Percentiles rank a stretch among this genome's conserved stretches.
These are phyloP conservation scores for Patagioenas fasciata DNA, from an alignment of 2,113 vertebrate species.

Conservation along the genomic window DNA sequence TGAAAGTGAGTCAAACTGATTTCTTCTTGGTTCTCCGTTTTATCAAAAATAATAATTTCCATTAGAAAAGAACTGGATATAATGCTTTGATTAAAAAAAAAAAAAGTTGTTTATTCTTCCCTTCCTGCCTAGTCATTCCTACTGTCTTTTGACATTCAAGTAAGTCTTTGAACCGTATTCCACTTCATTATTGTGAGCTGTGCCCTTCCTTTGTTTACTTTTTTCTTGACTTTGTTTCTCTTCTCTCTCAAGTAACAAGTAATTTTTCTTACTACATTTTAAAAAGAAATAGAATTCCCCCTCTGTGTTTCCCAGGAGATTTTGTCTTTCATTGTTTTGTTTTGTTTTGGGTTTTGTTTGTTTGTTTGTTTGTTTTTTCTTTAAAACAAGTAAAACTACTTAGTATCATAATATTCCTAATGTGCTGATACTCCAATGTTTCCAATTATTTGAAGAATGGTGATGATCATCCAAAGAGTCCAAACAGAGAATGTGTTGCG, in stretches of 20 bases:
- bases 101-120: background rate
- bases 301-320: background rate
- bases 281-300: background rate
- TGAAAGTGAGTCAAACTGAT: background rate
- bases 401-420: background rate
- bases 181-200: background rate
- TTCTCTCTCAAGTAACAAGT: background rate
- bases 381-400: background rate
- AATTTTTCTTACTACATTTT: background rate
- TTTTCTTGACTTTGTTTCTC: background rate
- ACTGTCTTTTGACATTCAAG: background rate
- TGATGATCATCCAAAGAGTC: background rate
- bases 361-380: background rate
- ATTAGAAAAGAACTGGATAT: background rate
- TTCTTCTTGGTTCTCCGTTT: background rate
- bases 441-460: background rate
- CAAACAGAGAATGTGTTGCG: background rate
- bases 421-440: background rate
- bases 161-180: slow-evolving; percentile 3
- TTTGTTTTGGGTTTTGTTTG: background rate
- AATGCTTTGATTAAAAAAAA: background rate
- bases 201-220: background rate
- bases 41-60: background rate
- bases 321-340: background rate
- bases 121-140: background rate